A percentile compares a stretch with the other conserved stretches of the same genome.
Evolutionary conservation across 2,113 vertebrate species (phyloP).

Genomic region (Larimichthys crocea): DNA sequence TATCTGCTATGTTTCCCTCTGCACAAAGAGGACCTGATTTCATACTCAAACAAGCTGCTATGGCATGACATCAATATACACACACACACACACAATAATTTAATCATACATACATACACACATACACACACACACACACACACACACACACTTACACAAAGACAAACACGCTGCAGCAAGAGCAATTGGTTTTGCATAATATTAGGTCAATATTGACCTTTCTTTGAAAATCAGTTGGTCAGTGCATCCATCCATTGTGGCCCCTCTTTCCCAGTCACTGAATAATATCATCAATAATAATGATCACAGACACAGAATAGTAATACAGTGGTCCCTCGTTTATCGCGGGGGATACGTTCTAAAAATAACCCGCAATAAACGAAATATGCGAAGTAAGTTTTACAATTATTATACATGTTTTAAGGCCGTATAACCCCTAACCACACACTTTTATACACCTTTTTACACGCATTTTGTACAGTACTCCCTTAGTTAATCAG

Average conservation of each 20-base stretch:
- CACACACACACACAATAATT: background rate
- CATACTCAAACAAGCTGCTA: slow-evolving; percentile 7
- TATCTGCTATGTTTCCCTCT: background rate
- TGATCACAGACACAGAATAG: background rate
- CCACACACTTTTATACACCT: too few species aligned
- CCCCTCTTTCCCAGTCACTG: background rate
- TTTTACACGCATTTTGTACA: too few species aligned
- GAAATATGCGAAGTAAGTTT: too few species aligned
- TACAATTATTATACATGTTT: too few species aligned
- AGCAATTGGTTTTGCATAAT: slow-evolving; percentile 16
- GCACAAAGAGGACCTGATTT: slow-evolving; percentile 1
- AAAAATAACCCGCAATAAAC: too few species aligned
- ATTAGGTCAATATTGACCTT: slow-evolving; percentile 42
- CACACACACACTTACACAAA: background rate
- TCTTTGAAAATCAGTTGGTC: slow-evolving; percentile 8
- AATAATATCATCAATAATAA: background rate
- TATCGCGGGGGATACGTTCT: too few species aligned
- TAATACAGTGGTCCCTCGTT: background rate
- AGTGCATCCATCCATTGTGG: background rate
- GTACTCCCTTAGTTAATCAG: too few species aligned
- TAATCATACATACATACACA: too few species aligned
- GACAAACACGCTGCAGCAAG: background rate
- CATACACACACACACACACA: background rate
- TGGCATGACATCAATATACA: slow-evolving; percentile 23
- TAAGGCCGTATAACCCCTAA: too few species aligned